Evolutionary conservation across 2,797 vertebrate genomes (phyloP).

Genomic region (Scarus forsteni): DNA sequence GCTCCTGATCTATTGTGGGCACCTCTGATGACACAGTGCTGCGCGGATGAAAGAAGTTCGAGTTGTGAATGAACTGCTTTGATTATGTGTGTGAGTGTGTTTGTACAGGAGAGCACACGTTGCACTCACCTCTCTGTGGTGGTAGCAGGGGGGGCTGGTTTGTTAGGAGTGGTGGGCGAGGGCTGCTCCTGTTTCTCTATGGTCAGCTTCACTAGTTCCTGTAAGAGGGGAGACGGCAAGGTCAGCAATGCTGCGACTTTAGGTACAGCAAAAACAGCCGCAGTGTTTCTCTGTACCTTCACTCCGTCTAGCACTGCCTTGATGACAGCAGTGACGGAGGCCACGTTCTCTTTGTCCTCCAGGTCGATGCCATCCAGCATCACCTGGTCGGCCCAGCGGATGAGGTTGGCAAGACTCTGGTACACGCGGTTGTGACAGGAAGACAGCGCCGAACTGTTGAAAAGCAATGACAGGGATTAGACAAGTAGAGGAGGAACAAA

Average conservation of each 20-base stretch:
- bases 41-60: slow-evolving; percentile 28
- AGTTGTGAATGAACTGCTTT: slow-evolving; percentile 1
- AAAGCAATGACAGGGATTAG: neutral
- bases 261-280: neutral
- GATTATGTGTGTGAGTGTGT: neutral
- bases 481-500: neutral
- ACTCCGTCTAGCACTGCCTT: slow-evolving; percentile 98
- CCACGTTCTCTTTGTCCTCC: slow-evolving; percentile 95
- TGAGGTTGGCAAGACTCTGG: slow-evolving; percentile 97
- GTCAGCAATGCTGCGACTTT: neutral
- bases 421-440: slow-evolving; percentile 97
- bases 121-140: slow-evolving; percentile 88
- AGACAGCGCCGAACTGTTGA: slow-evolving; percentile 91
- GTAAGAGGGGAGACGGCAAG: slow-evolving; percentile 34
- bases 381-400: slow-evolving; percentile 98
- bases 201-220: slow-evolving; percentile 97
- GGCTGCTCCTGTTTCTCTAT: slow-evolving; percentile 97
- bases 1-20: slow-evolving; percentile 90
- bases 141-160: slow-evolving; percentile 87
- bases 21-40: slow-evolving; percentile 87
- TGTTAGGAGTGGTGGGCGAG: slow-evolving; percentile 92
- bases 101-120: neutral
- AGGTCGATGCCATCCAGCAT: slow-evolving; percentile 97
- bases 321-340: slow-evolving; percentile 93
- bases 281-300: slow-evolving; percentile 84